A percentile compares a stretch with the other conserved stretches of the same genome.
Conservation (phyloP, 2,888 invertebrate species). For the Atherix ibis region DNA sequence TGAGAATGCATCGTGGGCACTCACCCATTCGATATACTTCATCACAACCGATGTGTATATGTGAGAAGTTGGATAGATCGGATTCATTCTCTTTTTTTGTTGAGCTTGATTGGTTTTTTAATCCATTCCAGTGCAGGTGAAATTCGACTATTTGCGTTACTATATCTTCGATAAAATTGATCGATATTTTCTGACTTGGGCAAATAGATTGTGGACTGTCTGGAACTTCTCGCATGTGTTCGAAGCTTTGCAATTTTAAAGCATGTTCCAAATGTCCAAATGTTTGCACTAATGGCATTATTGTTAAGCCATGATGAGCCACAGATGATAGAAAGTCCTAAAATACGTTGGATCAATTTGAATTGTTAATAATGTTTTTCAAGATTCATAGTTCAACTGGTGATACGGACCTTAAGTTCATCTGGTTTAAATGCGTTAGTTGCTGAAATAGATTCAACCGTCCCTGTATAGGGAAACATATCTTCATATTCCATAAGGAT, state of each 20-base stretch:
- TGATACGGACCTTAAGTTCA: constrained; percentile 24
- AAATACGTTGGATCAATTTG: background rate
- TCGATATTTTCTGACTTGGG: constrained; percentile 46
- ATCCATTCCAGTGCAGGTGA: constrained; percentile 19
- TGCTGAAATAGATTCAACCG: constrained; percentile 38
- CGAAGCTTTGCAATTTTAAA: constrained; percentile 46
- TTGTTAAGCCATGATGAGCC: constrained; percentile 40
- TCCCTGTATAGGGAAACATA: constrained; percentile 58
- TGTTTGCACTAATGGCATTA: constrained; percentile 61
- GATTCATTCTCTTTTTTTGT: background rate
- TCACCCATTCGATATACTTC: constrained; percentile 57
- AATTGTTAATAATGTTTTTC: no score
- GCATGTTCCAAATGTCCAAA: constrained; percentile 64
- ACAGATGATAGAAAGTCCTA: constrained; percentile 41
- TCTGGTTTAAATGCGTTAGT: constrained; percentile 36
- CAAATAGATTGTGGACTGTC: constrained; percentile 55
- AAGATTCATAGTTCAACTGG: no score
- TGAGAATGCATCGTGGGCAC: constrained; percentile 42
- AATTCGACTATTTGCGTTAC: constrained; percentile 46
- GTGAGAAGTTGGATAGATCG: constrained; percentile 24
- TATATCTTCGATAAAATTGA: constrained; percentile 47
- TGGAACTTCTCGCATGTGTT: constrained; percentile 46
- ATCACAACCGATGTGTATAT: constrained; percentile 59
- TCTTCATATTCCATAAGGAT: constrained; percentile 64
- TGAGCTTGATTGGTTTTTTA: background rate